Evolutionary conservation across 2,797 vertebrate species (phyloP).

Genomic region (Cyprinodon diabolis): DNA sequence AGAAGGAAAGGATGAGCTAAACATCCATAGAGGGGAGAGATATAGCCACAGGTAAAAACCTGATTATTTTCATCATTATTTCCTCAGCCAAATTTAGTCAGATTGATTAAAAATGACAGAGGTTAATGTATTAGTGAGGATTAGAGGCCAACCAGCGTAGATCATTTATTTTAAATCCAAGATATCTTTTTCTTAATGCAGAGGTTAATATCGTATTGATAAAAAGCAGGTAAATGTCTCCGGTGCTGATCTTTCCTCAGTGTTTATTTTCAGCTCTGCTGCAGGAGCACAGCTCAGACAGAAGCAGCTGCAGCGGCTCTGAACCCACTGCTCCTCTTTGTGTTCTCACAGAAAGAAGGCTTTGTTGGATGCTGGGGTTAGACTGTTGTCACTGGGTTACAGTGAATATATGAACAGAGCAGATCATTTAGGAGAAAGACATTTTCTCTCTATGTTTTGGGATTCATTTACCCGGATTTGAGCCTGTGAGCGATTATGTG

Average conservation of each 20-base stretch:
- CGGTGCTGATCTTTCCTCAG: constrained; percentile 19
- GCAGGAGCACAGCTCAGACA: constrained; percentile 33
- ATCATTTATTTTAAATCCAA: not conserved
- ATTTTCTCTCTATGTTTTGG: not conserved
- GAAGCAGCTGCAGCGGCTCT: constrained; percentile 50
- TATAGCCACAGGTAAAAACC: not conserved
- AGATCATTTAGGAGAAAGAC: not conserved
- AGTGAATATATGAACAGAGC: constrained; percentile 17
- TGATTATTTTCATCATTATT: too few species aligned
- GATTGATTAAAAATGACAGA: not conserved
- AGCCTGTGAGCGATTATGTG: not conserved
- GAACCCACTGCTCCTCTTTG: constrained; percentile 61
- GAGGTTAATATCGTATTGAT: not conserved
- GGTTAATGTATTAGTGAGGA: not conserved
- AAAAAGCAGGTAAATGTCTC: not conserved
- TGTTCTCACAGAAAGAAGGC: constrained; percentile 59
- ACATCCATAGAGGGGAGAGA: too few species aligned
- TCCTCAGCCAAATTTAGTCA: too few species aligned
- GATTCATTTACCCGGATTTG: constrained; percentile 1
- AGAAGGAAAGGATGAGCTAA: too few species aligned
- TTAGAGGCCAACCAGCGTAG: not conserved
- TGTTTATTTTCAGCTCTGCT: constrained; percentile 42
- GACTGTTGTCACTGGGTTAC: constrained; percentile 37
- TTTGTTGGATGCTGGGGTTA: constrained; percentile 48
- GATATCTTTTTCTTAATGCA: not conserved